Conservation (phyloP, 2,113 vertebrate genomes). For the Prietella phreatophila region DNA sequence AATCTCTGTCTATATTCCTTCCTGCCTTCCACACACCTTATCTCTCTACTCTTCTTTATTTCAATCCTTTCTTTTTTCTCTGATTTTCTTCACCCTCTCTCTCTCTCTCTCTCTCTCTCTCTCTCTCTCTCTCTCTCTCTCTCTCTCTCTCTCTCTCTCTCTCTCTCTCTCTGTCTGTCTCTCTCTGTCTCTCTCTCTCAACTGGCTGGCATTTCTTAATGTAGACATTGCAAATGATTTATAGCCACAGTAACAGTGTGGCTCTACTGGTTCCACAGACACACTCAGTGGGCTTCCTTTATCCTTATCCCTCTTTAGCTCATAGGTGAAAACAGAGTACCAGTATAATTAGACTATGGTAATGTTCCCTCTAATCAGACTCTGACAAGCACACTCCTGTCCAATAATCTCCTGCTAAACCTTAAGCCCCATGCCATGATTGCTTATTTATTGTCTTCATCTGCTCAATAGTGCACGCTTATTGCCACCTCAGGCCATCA, state of each 20-base stretch:
- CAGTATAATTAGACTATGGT: conserved; percentile 34
- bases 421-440: conserved; percentile 22
- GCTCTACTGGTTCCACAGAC: not conserved
- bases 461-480: conserved; percentile 17
- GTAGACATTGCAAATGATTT: not conserved
- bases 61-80: not conserved
- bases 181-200: too few species aligned
- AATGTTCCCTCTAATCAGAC: conserved; percentile 38
- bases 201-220: conserved; percentile 1
- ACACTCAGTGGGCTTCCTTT: conserved; percentile 1
- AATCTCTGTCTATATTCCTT: not conserved
- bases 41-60: not conserved
- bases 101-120: not conserved
- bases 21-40: not conserved
- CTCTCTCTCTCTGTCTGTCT: too few species aligned
- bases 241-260: not conserved
- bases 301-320: conserved; percentile 1
- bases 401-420: conserved; percentile 19
- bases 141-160: not conserved
- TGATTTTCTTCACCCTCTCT: not conserved
- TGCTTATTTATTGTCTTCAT: conserved; percentile 18
- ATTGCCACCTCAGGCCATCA: conserved; percentile 12
- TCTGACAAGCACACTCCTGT: conserved; percentile 3
- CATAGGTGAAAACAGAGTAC: not conserved
- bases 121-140: not conserved